These are phyloP conservation scores for Echinops telfairi DNA, from an alignment of 2,113 vertebrate species.

Conservation along the genomic window DNA sequence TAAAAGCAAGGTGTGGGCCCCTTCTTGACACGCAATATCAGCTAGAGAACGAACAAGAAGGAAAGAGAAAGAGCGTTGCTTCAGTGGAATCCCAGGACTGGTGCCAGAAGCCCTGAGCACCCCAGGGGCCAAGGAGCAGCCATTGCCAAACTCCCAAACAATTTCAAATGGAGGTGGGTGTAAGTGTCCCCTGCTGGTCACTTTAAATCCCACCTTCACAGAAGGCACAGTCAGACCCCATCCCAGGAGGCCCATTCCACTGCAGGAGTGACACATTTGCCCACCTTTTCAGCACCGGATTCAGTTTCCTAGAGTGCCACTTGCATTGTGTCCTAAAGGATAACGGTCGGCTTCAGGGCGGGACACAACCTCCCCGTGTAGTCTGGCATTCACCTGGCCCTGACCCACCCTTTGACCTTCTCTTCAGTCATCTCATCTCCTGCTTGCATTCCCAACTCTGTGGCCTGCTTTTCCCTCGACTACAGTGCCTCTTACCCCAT, in stretches of 20 bases:
- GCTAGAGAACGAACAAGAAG: neutral
- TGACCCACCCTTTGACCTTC: neutral
- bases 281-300: neutral
- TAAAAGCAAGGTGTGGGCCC: neutral
- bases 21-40: neutral
- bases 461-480: neutral
- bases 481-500: no score
- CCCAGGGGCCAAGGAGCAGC: neutral
- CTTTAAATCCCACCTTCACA: fast-evolving
- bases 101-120: neutral
- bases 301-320: neutral
- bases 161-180: neutral
- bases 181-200: neutral
- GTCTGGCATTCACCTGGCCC: neutral
- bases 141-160: neutral
- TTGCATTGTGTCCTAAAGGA: neutral
- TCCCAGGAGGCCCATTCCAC: neutral
- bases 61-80: neutral
- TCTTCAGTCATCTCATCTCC: neutral
- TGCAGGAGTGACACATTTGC: neutral
- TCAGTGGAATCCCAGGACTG: neutral
- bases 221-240: neutral
- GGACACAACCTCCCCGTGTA: neutral
- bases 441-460: neutral
- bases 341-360: neutral